These are phyloP conservation scores for Phainopepla nitens DNA, from an alignment of 2,113 vertebrate species.

Conservation along the genomic window DNA sequence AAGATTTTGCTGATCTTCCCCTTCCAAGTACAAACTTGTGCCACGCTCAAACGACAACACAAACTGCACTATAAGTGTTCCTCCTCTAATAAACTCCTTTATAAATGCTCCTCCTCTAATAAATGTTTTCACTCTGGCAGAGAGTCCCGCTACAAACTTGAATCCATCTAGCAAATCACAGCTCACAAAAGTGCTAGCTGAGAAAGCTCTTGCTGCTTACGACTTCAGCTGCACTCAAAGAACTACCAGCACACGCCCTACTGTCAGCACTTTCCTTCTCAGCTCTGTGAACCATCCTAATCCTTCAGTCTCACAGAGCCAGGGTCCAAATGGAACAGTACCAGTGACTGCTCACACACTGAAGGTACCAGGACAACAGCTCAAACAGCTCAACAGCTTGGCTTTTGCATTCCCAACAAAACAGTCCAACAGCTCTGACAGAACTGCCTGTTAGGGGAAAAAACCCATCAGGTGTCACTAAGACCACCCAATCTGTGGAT, in stretches of 20 bases:
- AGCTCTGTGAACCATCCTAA: not conserved
- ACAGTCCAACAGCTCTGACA: not conserved
- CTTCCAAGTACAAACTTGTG: not conserved
- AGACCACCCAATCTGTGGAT: not conserved
- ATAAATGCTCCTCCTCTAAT: no score
- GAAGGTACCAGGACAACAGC: not conserved
- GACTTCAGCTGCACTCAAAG: not conserved
- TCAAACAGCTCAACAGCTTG: not conserved
- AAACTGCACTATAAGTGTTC: not conserved
- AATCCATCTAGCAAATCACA: rapidly evolving
- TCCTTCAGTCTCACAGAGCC: not conserved
- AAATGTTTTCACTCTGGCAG: not conserved
- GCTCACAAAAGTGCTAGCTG: not conserved
- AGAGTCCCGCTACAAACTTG: not conserved
- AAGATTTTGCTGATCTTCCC: not conserved
- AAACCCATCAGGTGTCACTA: not conserved
- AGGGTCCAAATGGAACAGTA: not conserved
- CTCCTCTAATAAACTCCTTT: no score
- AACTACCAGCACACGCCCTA: no score
- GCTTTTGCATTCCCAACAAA: not conserved
- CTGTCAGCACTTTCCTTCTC: not conserved
- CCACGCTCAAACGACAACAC: not conserved
- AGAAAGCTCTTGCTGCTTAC: not conserved
- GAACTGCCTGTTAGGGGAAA: not conserved
- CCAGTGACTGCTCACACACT: not conserved